Evolutionary conservation across 2,797 vertebrate species (phyloP).

Genomic region (Oryzias dopingdopingensis): DNA sequence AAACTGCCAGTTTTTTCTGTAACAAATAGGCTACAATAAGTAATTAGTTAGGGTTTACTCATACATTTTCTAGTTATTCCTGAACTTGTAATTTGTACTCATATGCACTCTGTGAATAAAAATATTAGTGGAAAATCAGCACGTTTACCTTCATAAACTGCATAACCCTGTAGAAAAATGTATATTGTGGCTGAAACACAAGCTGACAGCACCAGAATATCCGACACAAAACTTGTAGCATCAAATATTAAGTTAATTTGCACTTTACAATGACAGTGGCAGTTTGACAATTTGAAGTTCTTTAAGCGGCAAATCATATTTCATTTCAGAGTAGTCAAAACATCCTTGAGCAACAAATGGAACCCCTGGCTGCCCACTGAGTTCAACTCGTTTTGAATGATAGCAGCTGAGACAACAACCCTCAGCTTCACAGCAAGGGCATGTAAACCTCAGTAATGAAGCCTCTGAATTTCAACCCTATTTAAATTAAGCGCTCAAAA

Average conservation of each 20-base stretch:
- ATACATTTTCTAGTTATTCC: too few species aligned
- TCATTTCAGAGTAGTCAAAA: constrained; percentile 46
- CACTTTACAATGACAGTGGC: constrained; percentile 19
- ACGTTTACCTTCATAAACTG: too few species aligned
- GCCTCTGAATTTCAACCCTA: constrained; percentile 13
- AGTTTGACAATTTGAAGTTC: constrained; percentile 22
- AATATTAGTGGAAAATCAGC: too few species aligned
- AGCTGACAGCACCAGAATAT: background rate
- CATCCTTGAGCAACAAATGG: constrained; percentile 49
- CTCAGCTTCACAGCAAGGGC: background rate
- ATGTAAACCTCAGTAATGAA: constrained; percentile 5
- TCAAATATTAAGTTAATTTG: constrained; percentile 13
- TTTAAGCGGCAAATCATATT: constrained; percentile 38
- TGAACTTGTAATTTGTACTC: too few species aligned
- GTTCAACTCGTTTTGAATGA: constrained; percentile 37
- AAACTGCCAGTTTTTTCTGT: too few species aligned
- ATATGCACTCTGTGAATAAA: too few species aligned
- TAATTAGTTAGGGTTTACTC: too few species aligned
- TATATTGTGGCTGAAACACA: background rate
- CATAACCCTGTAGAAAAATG: constrained; percentile 3
- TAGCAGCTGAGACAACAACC: constrained; percentile 31
- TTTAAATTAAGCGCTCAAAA: background rate
- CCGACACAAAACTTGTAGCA: background rate
- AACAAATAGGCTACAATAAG: too few species aligned
- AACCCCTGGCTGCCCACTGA: constrained; percentile 31